Conservation (phyloP, 2,797 vertebrate genomes). For the Tokudaia muenninki region DNA sequence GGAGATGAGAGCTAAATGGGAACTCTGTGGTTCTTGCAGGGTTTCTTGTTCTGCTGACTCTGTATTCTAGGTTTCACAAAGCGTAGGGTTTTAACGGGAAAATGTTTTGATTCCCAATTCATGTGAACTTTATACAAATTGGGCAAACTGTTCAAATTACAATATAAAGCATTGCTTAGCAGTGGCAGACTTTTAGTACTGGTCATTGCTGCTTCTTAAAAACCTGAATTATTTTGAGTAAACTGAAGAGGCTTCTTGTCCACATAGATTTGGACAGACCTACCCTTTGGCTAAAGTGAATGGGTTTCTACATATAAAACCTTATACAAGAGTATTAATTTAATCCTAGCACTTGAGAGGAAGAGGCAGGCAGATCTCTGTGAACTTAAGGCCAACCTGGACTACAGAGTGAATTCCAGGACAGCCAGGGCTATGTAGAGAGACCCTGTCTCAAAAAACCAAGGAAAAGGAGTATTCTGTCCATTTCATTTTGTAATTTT, state of each 20-base stretch:
- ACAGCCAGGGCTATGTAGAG: background rate
- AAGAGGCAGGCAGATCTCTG: background rate
- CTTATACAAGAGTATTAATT: background rate
- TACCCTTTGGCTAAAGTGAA: constrained; percentile 71
- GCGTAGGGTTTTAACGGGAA: background rate
- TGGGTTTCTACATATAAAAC: constrained; percentile 61
- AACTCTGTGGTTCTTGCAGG: constrained; percentile 34
- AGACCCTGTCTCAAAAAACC: background rate
- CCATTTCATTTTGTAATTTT: constrained; percentile 54
- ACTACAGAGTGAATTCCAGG: background rate
- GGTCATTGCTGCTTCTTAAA: constrained; percentile 61
- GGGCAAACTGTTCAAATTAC: constrained; percentile 54
- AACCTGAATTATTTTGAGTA: constrained; percentile 63
- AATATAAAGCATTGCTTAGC: constrained; percentile 63
- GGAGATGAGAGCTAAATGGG: background rate
- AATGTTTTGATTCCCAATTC: constrained; percentile 58
- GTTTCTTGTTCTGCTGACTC: background rate
- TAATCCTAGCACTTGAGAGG: background rate
- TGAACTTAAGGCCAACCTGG: background rate
- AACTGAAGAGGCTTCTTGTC: constrained; percentile 43
- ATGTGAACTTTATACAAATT: constrained; percentile 71
- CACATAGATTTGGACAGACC: constrained; percentile 51
- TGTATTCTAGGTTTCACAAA: background rate
- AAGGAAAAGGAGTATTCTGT: background rate
- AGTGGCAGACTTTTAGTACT: constrained; percentile 18